phyloP scores from a whole-genome alignment of 2,113 vertebrate genomes.

The Opisthocomus hoazin region DNA sequence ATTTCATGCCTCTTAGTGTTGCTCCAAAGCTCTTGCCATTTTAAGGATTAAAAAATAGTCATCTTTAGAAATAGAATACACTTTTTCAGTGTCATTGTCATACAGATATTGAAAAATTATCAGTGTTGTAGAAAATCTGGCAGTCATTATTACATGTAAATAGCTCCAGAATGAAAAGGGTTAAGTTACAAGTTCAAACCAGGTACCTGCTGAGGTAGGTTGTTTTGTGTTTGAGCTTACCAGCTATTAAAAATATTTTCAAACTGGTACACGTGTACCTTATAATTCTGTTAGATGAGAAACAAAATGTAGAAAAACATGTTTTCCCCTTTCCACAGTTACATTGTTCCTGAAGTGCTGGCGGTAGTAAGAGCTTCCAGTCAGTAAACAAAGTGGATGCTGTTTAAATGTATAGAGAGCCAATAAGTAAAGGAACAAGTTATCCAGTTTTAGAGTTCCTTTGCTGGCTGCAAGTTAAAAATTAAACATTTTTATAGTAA shows the following conservation, averaged over 20 bases:
- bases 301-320: conserved; percentile 58
- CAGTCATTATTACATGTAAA: background rate
- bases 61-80: background rate
- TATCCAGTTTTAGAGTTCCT: background rate
- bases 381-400: conserved; percentile 31
- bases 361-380: conserved; percentile 28
- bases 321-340: conserved; percentile 37
- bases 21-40: background rate
- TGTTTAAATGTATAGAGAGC: background rate
- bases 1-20: background rate
- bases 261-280: background rate
- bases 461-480: conserved; percentile 8
- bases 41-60: background rate
- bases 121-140: background rate
- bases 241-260: conserved; percentile 35
- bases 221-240: conserved; percentile 41
- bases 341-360: conserved; percentile 53
- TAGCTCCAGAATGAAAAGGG: background rate
- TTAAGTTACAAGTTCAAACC: background rate
- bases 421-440: background rate
- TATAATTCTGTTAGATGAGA: conserved; percentile 28
- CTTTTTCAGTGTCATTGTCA: background rate
- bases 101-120: background rate
- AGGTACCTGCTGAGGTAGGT: conserved; percentile 2
- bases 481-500: background rate